Evolutionary conservation across 2,113 vertebrate species (phyloP).

Genomic region (Pseudopodoces humilis): DNA sequence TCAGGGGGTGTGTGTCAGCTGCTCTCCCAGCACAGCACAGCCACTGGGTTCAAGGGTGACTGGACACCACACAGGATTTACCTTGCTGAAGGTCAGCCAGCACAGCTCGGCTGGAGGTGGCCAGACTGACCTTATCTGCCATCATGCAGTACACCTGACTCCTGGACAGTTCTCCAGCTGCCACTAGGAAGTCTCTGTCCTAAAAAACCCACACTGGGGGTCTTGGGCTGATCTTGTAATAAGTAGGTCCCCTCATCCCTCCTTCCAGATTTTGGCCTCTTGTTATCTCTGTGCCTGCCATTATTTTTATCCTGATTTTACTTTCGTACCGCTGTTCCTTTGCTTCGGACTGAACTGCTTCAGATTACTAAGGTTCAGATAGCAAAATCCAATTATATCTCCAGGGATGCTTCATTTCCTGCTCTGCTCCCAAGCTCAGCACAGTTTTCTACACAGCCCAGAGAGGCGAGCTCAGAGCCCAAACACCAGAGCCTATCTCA

Average conservation of each 20-base stretch:
- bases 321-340: background rate
- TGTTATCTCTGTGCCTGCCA: background rate
- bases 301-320: background rate
- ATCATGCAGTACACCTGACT: background rate
- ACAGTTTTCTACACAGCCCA: accelerated
- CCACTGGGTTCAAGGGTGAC: background rate
- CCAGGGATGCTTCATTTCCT: background rate
- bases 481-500: background rate
- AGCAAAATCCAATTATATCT: background rate
- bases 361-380: background rate
- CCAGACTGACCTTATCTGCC: background rate
- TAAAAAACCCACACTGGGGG: background rate
- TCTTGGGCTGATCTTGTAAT: background rate
- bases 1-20: conserved; percentile 28
- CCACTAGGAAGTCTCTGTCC: background rate
- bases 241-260: background rate
- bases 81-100: background rate
- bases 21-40: background rate
- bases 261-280: background rate
- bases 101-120: background rate
- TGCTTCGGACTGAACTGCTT: background rate
- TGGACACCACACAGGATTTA: background rate
- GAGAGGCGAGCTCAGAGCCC: background rate
- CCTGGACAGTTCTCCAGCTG: background rate
- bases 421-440: background rate